Evolutionary conservation across 2,113 vertebrate species (phyloP).

Genomic region (Murina feae): DNA sequence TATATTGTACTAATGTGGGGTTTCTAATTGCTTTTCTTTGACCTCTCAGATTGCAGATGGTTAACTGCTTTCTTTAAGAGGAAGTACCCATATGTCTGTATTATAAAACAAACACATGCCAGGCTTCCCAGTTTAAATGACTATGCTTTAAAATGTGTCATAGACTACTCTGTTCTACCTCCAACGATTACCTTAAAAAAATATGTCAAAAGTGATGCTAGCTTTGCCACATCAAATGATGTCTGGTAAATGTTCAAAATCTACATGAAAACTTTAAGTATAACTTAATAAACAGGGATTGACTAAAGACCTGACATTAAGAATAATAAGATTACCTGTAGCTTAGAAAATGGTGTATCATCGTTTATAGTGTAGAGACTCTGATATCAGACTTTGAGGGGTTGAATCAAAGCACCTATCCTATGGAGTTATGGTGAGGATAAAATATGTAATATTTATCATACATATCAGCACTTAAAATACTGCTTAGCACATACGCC

Average conservation of each 20-base stretch:
- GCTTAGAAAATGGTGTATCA: neutral
- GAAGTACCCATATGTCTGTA: slow-evolving; percentile 15
- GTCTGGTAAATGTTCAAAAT: neutral
- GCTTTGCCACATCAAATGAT: neutral
- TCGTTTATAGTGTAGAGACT: neutral
- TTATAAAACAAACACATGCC: slow-evolving; percentile 18
- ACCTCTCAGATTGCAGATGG: slow-evolving; percentile 26
- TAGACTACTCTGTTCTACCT: neutral
- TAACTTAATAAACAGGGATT: neutral
- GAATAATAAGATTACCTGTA: slow-evolving; percentile 10
- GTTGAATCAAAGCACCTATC: neutral
- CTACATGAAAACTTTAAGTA: neutral
- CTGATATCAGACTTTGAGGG: neutral
- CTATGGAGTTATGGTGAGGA: neutral
- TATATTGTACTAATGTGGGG: slow-evolving; percentile 10
- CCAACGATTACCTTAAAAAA: neutral
- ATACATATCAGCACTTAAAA: neutral
- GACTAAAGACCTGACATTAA: neutral
- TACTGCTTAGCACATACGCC: neutral
- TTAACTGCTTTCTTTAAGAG: slow-evolving; percentile 41
- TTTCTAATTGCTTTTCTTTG: slow-evolving; percentile 34
- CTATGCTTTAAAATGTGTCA: slow-evolving; percentile 29
- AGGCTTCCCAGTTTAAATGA: slow-evolving; percentile 8
- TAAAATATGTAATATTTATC: neutral
- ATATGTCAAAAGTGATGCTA: neutral